Conservation (phyloP, 2,888 invertebrate species). For the Patella depressa region DNA sequence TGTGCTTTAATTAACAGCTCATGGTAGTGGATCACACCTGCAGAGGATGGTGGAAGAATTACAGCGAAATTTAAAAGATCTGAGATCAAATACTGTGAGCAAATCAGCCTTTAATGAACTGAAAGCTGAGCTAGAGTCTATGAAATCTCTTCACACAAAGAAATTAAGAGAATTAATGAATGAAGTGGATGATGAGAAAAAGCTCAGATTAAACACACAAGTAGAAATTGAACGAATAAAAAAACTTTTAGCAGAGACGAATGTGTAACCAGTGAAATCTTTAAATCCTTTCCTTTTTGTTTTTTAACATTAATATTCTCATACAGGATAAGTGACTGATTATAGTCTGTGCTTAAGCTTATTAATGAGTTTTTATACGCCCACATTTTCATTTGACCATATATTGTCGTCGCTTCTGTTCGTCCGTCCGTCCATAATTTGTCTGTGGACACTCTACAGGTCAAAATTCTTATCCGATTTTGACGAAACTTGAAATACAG, state of each 20-base stretch:
- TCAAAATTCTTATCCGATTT: too few relatives aligned
- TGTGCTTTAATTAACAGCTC: background rate
- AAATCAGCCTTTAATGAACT: slow-evolving; percentile 85
- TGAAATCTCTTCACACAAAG: slow-evolving; percentile 51
- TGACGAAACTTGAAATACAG: too few relatives aligned
- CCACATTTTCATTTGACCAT: too few relatives aligned
- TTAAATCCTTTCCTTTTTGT: too few relatives aligned
- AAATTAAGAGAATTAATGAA: slow-evolving; percentile 63
- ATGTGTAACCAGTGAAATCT: slow-evolving; percentile 42
- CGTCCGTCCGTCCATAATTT: too few relatives aligned
- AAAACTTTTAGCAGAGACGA: slow-evolving; percentile 61
- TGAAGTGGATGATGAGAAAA: slow-evolving; percentile 71
- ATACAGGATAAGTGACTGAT: too few relatives aligned
- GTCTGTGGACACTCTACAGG: too few relatives aligned
- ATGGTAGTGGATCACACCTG: slow-evolving; percentile 36
- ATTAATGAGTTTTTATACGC: too few relatives aligned
- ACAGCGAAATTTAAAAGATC: slow-evolving; percentile 53
- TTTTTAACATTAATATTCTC: too few relatives aligned
- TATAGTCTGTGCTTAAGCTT: too few relatives aligned
- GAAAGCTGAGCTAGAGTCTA: slow-evolving; percentile 57
- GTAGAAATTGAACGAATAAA: slow-evolving; percentile 71
- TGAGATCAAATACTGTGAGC: slow-evolving; percentile 57
- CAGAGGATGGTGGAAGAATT: slow-evolving; percentile 54
- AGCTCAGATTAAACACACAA: slow-evolving; percentile 69
- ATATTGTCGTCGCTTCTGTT: too few relatives aligned